Percentiles rank a stretch among this genome's conserved stretches.
Evolutionary conservation across 1,140 invertebrate genomes (phyloP).

Genomic region (Brachionus plicatilis): DNA sequence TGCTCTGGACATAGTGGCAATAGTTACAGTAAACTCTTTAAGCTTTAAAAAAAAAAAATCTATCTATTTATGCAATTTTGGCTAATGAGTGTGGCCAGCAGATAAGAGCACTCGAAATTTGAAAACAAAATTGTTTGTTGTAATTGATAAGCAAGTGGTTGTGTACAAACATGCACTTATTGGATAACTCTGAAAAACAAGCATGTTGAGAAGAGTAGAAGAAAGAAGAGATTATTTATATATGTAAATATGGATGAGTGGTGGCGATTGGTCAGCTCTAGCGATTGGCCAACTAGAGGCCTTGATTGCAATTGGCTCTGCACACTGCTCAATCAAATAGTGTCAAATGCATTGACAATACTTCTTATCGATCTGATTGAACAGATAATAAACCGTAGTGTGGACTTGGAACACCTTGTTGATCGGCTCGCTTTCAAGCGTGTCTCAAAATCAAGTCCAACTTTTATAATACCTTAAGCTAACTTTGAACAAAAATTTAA

Average conservation of each 20-base stretch:
- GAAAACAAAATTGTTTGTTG: neutral
- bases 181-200: neutral
- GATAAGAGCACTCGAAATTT: neutral
- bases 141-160: neutral
- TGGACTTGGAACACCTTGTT: neutral
- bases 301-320: neutral
- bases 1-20: no score
- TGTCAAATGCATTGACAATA: neutral
- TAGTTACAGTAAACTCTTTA: no score
- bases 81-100: no score
- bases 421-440: neutral
- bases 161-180: neutral
- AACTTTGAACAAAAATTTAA: conserved; percentile 9
- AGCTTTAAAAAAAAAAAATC: no score
- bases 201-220: neutral
- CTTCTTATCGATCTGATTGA: neutral
- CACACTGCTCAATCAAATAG: neutral
- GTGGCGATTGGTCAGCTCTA: neutral
- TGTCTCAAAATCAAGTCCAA: neutral
- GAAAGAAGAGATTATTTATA: neutral
- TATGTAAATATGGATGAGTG: neutral
- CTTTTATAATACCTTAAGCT: conserved; percentile 6
- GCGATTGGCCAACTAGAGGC: neutral
- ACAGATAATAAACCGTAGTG: neutral
- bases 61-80: no score